A percentile compares a stretch with the other conserved stretches of the same genome.
Evolutionary conservation across 2,888 invertebrate genomes (phyloP).

Genomic region (Eudemis profundana): DNA sequence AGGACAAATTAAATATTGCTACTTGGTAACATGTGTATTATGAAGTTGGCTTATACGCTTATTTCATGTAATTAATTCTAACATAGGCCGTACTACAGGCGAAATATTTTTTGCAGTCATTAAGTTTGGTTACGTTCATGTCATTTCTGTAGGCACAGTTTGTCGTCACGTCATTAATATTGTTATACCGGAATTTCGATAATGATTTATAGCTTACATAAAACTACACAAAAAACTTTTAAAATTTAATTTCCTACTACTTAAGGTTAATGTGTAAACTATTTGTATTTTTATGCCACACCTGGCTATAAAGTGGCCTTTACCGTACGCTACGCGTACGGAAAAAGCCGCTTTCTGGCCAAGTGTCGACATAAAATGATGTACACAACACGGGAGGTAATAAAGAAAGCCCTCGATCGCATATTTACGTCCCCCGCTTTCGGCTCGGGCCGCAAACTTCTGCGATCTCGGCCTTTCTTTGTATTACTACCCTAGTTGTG

Average conservation of each 20-base stretch:
- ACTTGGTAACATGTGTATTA: background rate
- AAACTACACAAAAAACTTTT: background rate
- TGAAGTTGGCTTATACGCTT: background rate
- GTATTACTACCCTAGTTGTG: too few species aligned
- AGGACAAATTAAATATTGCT: background rate
- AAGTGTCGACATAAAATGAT: too few species aligned
- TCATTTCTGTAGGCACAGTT: slow-evolving; percentile 37
- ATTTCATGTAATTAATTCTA: slow-evolving; percentile 19
- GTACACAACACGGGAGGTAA: too few species aligned
- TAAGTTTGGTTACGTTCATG: slow-evolving; percentile 21
- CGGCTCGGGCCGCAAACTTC: too few species aligned
- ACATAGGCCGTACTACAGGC: slow-evolving; percentile 20
- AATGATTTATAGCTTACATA: slow-evolving; percentile 37
- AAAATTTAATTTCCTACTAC: slow-evolving; percentile 17
- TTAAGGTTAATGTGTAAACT: slow-evolving; percentile 4
- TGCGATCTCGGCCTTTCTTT: too few species aligned
- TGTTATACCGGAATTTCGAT: slow-evolving; percentile 39
- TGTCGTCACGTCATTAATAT: slow-evolving; percentile 37
- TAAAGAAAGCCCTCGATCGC: too few species aligned
- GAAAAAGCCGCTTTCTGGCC: too few species aligned
- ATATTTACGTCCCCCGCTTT: too few species aligned
- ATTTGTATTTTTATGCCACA: too few species aligned
- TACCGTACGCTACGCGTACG: too few species aligned
- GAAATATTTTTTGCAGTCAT: slow-evolving; percentile 32
- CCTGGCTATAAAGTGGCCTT: too few species aligned